phyloP scores from a whole-genome alignment of 2,888 invertebrate species.

The Leucophenga montana region DNA sequence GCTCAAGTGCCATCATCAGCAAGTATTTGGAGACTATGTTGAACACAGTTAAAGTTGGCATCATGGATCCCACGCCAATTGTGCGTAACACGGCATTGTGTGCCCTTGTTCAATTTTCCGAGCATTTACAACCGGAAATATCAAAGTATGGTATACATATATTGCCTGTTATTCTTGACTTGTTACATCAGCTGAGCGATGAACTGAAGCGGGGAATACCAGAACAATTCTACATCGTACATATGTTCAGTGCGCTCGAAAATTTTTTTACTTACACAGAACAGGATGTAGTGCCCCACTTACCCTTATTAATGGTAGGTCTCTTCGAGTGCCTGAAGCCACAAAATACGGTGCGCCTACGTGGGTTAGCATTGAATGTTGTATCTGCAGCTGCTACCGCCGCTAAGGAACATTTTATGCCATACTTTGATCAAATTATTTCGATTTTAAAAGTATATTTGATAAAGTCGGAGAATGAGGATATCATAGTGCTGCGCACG shows the following conservation, averaged over 20 bases:
- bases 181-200: constrained; percentile 77
- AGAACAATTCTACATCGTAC: constrained; percentile 79
- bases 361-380: constrained; percentile 81
- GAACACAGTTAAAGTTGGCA: constrained; percentile 81
- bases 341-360: constrained; percentile 77
- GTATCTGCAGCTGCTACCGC: constrained; percentile 81
- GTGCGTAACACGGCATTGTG: constrained; percentile 85
- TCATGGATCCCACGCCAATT: constrained; percentile 77
- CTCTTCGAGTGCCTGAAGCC: constrained; percentile 78
- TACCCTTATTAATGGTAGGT: constrained; percentile 81
- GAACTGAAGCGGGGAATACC: constrained; percentile 76
- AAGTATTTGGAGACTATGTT: constrained; percentile 82
- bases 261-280: constrained; percentile 86
- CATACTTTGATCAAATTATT: constrained; percentile 82
- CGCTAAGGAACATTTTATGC: constrained; percentile 81
- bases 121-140: constrained; percentile 86
- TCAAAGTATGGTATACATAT: constrained; percentile 81
- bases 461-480: constrained; percentile 75
- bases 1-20: constrained; percentile 81
- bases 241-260: constrained; percentile 86
- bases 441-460: constrained; percentile 79
- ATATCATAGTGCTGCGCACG: constrained; percentile 77
- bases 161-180: constrained; percentile 82
- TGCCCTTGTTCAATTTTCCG: constrained; percentile 86
- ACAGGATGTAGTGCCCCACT: constrained; percentile 80